Percentiles rank a stretch among this genome's conserved stretches.
phyloP scores from a whole-genome alignment of 30 jellyfish, hydroid and myxozoan genomes.

The Clytia hemisphaerica region DNA sequence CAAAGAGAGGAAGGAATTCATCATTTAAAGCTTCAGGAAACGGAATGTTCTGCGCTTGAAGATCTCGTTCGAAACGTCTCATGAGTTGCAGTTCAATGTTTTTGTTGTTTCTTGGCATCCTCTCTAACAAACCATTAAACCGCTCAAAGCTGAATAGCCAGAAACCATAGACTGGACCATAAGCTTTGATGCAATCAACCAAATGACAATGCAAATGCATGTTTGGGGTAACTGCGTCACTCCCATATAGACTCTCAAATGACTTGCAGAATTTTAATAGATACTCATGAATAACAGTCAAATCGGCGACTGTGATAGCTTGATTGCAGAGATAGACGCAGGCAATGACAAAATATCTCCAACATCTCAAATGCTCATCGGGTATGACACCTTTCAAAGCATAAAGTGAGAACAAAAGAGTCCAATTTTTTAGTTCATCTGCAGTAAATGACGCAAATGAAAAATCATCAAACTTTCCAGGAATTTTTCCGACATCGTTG shows the following conservation, averaged over 20 bases:
- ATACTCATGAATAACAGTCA: neutral
- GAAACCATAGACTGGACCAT: neutral
- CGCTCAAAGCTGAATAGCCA: constrained; percentile 1
- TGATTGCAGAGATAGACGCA: neutral
- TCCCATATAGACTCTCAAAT: neutral
- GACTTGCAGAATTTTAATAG: neutral
- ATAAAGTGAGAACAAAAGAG: neutral
- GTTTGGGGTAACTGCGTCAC: neutral
- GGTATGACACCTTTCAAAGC: neutral
- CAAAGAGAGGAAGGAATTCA: neutral
- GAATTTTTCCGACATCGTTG: neutral
- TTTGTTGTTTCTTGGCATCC: neutral
- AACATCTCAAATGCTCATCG: neutral
- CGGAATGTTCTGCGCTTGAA: neutral
- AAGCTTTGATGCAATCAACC: neutral
- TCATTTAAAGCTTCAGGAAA: neutral
- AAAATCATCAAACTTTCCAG: neutral
- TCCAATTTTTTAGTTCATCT: constrained; percentile 3
- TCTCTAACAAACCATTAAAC: neutral
- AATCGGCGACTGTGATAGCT: neutral
- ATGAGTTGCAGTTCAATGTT: neutral
- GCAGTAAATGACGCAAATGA: constrained; percentile 8
- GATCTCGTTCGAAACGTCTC: neutral
- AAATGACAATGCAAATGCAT: neutral
- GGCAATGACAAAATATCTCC: neutral